These are phyloP conservation scores for Lasioglossum calceatum DNA, from an alignment of 2,888 invertebrate species.

Conservation along the genomic window DNA sequence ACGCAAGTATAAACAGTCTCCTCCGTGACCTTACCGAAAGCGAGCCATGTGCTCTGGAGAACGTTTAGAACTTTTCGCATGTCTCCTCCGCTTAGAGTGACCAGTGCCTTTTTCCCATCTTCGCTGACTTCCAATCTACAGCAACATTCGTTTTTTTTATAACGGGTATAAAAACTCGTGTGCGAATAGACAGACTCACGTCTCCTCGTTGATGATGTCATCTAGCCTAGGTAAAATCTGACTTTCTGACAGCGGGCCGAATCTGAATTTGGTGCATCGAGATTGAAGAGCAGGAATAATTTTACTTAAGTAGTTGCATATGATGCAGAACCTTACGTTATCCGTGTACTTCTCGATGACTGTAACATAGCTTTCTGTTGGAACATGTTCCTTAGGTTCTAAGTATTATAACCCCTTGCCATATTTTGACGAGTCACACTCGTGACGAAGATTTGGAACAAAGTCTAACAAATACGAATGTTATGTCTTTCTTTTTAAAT, in stretches of 20 bases:
- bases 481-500: too few species aligned
- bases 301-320: constrained; percentile 99
- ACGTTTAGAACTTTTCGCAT: constrained; percentile 99
- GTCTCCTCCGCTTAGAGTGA: constrained; percentile 97
- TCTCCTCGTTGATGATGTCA: constrained; percentile 92
- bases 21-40: constrained; percentile 95
- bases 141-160: constrained; percentile 49
- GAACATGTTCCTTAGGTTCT: background rate
- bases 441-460: too few species aligned
- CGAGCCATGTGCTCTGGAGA: constrained; percentile 97
- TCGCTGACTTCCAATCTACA: constrained; percentile 92
- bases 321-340: constrained; percentile 99
- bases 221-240: constrained; percentile 96
- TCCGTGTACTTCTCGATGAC: constrained; percentile 99
- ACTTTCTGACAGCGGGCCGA: constrained; percentile 93
- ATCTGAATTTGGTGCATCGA: constrained; percentile 97
- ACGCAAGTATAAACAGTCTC: constrained; percentile 97
- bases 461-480: too few species aligned
- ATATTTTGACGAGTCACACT: too few species aligned
- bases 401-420: background rate
- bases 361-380: constrained; percentile 80
- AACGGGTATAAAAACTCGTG: background rate
- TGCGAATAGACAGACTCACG: constrained; percentile 86
- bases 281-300: constrained; percentile 99
- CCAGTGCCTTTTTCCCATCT: constrained; percentile 95